Conservation (phyloP, 2,888 invertebrate species). For the Chironomus tentans region DNA sequence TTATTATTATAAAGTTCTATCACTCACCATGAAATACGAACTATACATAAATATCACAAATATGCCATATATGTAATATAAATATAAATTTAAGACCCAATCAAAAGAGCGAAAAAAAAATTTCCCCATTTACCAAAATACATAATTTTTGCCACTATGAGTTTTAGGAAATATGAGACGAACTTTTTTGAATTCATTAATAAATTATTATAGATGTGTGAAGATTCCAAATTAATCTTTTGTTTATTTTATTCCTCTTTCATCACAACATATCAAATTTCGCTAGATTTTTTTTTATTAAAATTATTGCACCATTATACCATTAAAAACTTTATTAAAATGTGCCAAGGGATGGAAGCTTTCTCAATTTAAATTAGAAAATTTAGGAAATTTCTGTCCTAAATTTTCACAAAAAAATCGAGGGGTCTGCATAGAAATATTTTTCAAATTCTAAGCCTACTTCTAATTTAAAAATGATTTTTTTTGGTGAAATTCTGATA, state of each 20-base stretch:
- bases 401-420: no score
- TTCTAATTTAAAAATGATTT: no score
- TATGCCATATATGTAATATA: neutral
- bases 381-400: no score
- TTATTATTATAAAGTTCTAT: neutral
- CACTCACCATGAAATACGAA: constrained; percentile 27
- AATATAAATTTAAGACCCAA: neutral
- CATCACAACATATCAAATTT: no score
- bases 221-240: neutral
- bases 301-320: no score
- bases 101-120: neutral
- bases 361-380: no score
- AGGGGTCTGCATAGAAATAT: no score
- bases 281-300: no score
- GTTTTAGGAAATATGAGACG: neutral
- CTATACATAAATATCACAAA: constrained; percentile 23
- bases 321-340: no score
- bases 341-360: no score
- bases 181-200: neutral
- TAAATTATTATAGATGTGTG: neutral
- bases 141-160: neutral
- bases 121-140: neutral
- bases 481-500: no score
- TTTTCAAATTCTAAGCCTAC: no score
- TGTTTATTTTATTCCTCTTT: neutral